Evolutionary conservation across 2,113 vertebrate genomes (phyloP).

Genomic region (Litocranius walleri): DNA sequence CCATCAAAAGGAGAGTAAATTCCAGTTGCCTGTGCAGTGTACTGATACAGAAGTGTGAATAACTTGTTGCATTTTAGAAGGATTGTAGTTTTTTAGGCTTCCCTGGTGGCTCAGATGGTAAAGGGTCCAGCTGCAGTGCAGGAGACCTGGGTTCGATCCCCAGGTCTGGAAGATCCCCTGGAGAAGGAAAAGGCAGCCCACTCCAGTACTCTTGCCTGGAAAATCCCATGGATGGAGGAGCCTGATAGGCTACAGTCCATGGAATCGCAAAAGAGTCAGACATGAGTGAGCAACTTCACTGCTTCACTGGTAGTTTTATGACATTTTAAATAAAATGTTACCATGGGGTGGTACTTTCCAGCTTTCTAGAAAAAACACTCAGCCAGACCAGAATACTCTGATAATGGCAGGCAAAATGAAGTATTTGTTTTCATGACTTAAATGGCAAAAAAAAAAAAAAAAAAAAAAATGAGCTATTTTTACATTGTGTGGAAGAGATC

Average conservation of each 20-base stretch:
- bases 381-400: neutral
- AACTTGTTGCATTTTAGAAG: neutral
- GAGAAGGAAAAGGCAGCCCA: neutral
- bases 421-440: neutral
- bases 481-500: neutral
- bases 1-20: neutral
- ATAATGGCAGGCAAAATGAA: neutral
- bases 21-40: neutral
- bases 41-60: neutral
- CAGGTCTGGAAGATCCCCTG: neutral
- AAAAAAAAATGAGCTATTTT: neutral
- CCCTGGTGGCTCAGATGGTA: neutral
- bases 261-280: rapidly evolving
- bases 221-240: neutral
- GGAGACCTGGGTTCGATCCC: neutral
- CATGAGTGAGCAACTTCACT: neutral
- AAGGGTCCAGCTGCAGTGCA: neutral
- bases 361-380: neutral
- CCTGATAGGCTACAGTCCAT: neutral
- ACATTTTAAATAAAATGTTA: conserved; percentile 19
- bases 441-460: neutral
- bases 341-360: neutral
- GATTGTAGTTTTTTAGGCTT: neutral
- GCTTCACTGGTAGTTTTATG: neutral
- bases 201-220: neutral